Base-by-base conservation (phyloP, 2,888 invertebrate genomes). In the Perdita meconis region DNA sequence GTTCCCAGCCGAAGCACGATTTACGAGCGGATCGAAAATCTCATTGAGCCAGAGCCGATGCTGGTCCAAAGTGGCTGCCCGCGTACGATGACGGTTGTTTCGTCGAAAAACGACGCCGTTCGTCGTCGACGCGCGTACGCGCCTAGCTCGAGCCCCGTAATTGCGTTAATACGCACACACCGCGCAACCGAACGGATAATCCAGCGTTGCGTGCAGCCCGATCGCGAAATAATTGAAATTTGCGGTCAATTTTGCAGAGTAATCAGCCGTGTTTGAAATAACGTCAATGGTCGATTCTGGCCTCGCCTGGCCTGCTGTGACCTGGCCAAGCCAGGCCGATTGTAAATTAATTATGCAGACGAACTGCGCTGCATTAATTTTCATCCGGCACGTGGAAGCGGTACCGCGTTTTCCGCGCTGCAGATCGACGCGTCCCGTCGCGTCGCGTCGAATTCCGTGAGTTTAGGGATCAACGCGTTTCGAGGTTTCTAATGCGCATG, bases 181-280 rank as follows among this genome's bases (percentile, higher is more conserved):
- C 67, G 79, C 74, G 57, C 38, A 57, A 16, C 61, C 72, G 53
- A 10, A 42, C 12, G 42, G 42, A 56, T 42, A 64, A 64, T 53
- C 64, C 53, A 6, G 16, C 26, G 61, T 64, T 40, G 63, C 63
- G 71, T 63, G 53, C 66, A 67, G 86, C 4, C 38, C 24, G 63
- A 89, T 90, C 87, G 89, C 76, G 84, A 90, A 90, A 89, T 91
- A 90, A 91, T 90, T 89, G 89, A 89, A 90, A 90, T 91, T 89
- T 90, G 90, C 86, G 91, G 90, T 88, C 87, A 90, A 90, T 89
- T 90, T 88, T 87, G 85, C 85, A 84, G 87, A 86, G 87, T 89
- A 90, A 90, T 90, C 87, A 88, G 89, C 89, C 86, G 84, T 87
- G 86, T 88, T 89, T 88, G 87, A 87, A 90, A 90, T 90, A 90